phyloP scores from a whole-genome alignment of 2,797 vertebrate genomes.

The Rhodeus uyekii region DNA sequence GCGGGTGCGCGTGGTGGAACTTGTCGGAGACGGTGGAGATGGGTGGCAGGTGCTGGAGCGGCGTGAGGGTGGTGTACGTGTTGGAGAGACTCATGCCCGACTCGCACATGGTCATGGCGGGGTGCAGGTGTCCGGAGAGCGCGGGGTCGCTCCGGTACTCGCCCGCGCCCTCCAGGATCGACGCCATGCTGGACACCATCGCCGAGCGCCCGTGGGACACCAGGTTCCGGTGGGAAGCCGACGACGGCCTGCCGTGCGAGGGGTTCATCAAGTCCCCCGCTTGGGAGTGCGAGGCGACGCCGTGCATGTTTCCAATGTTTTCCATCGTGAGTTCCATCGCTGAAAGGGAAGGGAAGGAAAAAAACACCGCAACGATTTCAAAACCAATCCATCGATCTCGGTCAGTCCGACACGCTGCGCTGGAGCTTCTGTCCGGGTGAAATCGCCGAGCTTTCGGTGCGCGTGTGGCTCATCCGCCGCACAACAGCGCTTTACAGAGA shows the following conservation, averaged over 20 bases:
- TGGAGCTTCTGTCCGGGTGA: constrained; percentile 57
- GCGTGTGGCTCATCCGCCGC: constrained; percentile 63
- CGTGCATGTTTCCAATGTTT: constrained; percentile 87
- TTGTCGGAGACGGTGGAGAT: constrained; percentile 96
- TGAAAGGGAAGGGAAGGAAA: constrained; percentile 61
- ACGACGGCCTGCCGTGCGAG: constrained; percentile 82
- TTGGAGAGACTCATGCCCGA: constrained; percentile 90
- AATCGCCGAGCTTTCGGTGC: constrained; percentile 34
- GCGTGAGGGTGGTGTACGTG: constrained; percentile 93
- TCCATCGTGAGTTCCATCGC: constrained; percentile 97
- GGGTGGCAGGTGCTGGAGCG: constrained; percentile 94
- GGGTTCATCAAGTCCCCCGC: constrained; percentile 88
- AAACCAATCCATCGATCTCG: constrained; percentile 81
- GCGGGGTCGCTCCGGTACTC: constrained; percentile 84
- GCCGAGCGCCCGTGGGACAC: constrained; percentile 86
- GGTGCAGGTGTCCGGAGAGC: constrained; percentile 86
- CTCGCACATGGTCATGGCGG: constrained; percentile 97
- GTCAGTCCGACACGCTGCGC: constrained; percentile 69
- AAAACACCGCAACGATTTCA: constrained; percentile 70
- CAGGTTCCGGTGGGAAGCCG: constrained; percentile 85
- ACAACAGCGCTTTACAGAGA: constrained; percentile 75
- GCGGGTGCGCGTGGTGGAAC: constrained; percentile 81
- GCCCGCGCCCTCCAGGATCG: constrained; percentile 87
- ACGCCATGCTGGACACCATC: constrained; percentile 94
- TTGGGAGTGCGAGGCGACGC: constrained; percentile 85